Conservation (phyloP, 2,888 invertebrate species). For the Galerucella pusilla region DNA sequence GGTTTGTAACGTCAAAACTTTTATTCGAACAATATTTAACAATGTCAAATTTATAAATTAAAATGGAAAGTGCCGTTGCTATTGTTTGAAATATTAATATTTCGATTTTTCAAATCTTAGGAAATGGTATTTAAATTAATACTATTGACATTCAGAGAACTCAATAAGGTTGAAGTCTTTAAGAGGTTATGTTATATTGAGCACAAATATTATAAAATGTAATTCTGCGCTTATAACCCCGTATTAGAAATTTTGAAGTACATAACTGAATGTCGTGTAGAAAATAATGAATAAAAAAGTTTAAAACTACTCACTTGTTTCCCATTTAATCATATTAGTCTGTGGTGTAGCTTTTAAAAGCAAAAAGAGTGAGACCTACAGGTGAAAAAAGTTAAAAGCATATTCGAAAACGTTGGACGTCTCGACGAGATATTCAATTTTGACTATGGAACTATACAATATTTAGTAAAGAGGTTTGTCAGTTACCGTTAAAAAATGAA, state of each 20-base stretch:
- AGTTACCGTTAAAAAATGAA: not conserved
- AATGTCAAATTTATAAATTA: too few species aligned
- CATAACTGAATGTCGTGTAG: not conserved
- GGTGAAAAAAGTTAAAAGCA: constrained; percentile 34
- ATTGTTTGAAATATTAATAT: too few species aligned
- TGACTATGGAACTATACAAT: not conserved
- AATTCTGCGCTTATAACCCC: too few species aligned
- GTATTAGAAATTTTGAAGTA: not conserved
- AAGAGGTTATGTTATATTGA: too few species aligned
- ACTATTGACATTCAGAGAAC: too few species aligned
- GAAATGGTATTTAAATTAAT: too few species aligned
- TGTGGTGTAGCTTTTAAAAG: constrained; percentile 31
- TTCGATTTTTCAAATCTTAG: too few species aligned
- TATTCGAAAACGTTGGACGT: constrained; percentile 11
- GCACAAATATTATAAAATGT: too few species aligned
- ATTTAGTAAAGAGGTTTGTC: not conserved
- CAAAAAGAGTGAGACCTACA: constrained; percentile 22
- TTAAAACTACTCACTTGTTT: constrained; percentile 24
- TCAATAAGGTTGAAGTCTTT: too few species aligned
- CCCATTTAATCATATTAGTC: constrained; percentile 33
- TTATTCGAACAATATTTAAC: too few species aligned
- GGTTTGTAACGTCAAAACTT: too few species aligned
- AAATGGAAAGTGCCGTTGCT: too few species aligned
- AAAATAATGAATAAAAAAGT: not conserved
- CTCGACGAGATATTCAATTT: not conserved